Percentiles rank a stretch among this genome's conserved stretches.
phyloP scores from a whole-genome alignment of 35 echinoderm and acorn worm species.

The Lytechinus pictus region DNA sequence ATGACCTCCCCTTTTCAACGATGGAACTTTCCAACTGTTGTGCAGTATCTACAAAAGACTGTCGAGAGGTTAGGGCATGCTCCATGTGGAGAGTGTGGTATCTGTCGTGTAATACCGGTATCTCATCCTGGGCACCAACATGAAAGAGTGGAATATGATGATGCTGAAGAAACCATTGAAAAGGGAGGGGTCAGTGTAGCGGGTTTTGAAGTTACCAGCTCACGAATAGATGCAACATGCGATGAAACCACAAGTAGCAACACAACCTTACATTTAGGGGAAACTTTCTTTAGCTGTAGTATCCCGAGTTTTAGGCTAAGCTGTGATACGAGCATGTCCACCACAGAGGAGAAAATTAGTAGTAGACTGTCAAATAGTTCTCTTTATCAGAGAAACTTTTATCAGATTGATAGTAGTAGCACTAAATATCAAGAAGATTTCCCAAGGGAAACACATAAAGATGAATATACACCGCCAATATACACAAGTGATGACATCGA shows the following conservation, averaged over 20 bases:
- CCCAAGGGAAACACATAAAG: neutral
- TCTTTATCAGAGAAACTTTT: neutral
- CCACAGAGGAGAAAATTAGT: neutral
- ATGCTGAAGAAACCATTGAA: neutral
- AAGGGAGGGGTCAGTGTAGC: neutral
- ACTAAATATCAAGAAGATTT: neutral
- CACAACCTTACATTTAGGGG: neutral
- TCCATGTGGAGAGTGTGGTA: neutral
- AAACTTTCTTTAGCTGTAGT: neutral
- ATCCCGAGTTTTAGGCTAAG: slow-evolving; percentile 4
- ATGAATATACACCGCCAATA: neutral
- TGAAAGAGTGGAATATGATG: neutral
- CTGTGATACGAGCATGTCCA: neutral
- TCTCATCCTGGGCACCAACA: neutral
- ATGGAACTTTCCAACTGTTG: slow-evolving; percentile 8
- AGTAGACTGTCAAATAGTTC: neutral
- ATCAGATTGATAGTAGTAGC: neutral
- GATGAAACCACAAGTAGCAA: neutral
- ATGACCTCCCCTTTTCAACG: neutral
- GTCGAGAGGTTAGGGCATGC: neutral
- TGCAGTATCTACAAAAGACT: neutral
- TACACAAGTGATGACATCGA: neutral
- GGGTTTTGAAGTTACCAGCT: neutral
- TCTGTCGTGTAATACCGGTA: neutral
- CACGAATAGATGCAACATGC: neutral